Percentiles rank a stretch among this genome's conserved stretches.
Conservation (phyloP, 2,888 invertebrate species). For the Caenorhabditis sp. region DNA sequence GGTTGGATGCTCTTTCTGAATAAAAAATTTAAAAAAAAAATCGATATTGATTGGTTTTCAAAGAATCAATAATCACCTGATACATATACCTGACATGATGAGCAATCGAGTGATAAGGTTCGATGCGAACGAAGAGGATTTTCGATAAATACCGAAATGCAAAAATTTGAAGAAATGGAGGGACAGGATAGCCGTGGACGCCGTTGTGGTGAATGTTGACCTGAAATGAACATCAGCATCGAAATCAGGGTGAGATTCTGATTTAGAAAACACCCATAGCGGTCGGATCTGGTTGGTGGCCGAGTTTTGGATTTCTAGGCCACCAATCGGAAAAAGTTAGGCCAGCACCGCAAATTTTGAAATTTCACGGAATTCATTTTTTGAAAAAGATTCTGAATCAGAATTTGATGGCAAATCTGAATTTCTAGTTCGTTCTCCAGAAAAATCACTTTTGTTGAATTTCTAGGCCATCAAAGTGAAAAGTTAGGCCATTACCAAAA, state of each 20-base stretch:
- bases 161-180: slow-evolving; percentile 76
- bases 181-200: slow-evolving; percentile 79
- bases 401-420: too few relatives aligned
- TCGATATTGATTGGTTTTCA: background rate
- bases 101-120: slow-evolving; percentile 81
- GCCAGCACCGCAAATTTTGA: background rate
- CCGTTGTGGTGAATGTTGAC: slow-evolving; percentile 88
- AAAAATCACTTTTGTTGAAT: too few relatives aligned
- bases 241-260: background rate
- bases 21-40: too few relatives aligned
- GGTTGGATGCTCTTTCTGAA: slow-evolving; percentile 65
- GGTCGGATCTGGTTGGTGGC: background rate
- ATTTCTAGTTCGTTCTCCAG: too few relatives aligned
- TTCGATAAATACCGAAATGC: slow-evolving; percentile 78
- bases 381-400: too few relatives aligned
- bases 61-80: slow-evolving; percentile 60
- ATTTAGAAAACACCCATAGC: too few relatives aligned
- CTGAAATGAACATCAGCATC: slow-evolving; percentile 43
- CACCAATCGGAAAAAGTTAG: background rate
- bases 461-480: background rate
- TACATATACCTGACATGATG: slow-evolving; percentile 80
- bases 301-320: background rate
- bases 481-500: background rate
- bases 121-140: slow-evolving; percentile 76
- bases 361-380: background rate